Percentiles rank a stretch among this genome's conserved stretches.
These are phyloP conservation scores for Agonum fuliginosum DNA, from an alignment of 2,888 invertebrate genomes.

Conservation along the genomic window DNA sequence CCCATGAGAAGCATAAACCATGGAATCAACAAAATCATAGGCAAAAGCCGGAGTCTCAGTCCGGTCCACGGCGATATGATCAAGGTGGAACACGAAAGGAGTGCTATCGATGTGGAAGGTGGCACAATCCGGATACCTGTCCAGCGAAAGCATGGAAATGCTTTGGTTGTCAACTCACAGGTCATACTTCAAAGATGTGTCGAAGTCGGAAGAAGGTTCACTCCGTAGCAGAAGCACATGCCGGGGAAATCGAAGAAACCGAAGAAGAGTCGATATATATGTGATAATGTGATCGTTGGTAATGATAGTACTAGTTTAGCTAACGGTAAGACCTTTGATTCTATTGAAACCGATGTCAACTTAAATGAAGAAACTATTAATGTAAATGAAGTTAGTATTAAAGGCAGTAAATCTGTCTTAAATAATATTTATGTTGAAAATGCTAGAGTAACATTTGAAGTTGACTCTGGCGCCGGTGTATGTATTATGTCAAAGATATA, in stretches of 20 bases:
- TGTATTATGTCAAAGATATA: slow-evolving; percentile 1
- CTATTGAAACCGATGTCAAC: too few relatives aligned
- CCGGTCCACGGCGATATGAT: too few relatives aligned
- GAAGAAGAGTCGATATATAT: background rate
- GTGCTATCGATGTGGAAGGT: background rate
- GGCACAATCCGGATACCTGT: background rate
- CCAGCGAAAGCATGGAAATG: background rate
- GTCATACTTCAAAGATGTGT: background rate
- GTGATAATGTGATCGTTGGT: background rate
- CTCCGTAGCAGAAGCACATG: background rate
- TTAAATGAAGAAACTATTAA: too few relatives aligned
- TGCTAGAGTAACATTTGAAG: background rate
- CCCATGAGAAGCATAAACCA: too few relatives aligned
- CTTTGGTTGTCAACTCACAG: background rate
- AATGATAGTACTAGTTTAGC: background rate
- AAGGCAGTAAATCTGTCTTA: background rate
- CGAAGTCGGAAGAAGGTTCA: background rate
- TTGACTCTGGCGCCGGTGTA: slow-evolving; percentile 1
- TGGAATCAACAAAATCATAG: too few relatives aligned
- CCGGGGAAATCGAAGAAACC: background rate
- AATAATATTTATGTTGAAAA: background rate
- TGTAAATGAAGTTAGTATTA: background rate
- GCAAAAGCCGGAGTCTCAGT: too few relatives aligned
- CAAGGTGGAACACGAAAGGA: too few relatives aligned
- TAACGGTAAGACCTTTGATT: background rate